phyloP scores from a whole-genome alignment of 2,797 vertebrate genomes.

The Urophycis tenuis region DNA sequence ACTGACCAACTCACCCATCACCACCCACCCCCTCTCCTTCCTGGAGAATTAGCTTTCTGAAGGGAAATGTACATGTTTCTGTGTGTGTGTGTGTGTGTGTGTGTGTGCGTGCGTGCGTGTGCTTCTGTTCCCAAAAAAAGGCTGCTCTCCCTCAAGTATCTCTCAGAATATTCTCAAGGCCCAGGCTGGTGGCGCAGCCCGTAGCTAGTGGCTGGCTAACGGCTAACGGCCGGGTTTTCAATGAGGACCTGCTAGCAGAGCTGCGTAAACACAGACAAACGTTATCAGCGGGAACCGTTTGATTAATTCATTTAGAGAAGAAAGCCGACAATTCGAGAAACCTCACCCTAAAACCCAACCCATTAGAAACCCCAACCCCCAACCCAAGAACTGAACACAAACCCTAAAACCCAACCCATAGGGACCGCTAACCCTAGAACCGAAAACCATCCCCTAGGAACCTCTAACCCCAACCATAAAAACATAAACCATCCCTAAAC shows the following conservation, averaged over 20 bases:
- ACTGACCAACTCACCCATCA: neutral
- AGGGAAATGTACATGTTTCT: neutral
- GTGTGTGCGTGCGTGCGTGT: neutral
- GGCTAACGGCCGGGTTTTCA: neutral
- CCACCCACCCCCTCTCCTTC: neutral
- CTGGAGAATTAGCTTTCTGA: constrained; percentile 2
- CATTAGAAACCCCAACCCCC: no score
- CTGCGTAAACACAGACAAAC: neutral
- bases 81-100: neutral
- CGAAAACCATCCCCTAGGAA: no score
- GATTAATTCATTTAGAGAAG: neutral
- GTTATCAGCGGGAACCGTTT: neutral
- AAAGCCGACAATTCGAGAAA: neutral
- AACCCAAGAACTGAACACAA: no score
- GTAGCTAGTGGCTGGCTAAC: neutral
- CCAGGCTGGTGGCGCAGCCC: no score
- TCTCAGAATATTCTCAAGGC: neutral
- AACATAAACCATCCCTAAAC: no score
- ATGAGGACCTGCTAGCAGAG: neutral
- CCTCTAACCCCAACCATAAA: no score
- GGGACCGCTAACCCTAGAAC: no score
- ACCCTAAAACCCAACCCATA: no score
- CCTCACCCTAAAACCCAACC: no score
- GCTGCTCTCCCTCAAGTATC: neutral
- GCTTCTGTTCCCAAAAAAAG: neutral